These are phyloP conservation scores for Platalea minor DNA, from an alignment of 2,797 vertebrate genomes.

Conservation along the genomic window DNA sequence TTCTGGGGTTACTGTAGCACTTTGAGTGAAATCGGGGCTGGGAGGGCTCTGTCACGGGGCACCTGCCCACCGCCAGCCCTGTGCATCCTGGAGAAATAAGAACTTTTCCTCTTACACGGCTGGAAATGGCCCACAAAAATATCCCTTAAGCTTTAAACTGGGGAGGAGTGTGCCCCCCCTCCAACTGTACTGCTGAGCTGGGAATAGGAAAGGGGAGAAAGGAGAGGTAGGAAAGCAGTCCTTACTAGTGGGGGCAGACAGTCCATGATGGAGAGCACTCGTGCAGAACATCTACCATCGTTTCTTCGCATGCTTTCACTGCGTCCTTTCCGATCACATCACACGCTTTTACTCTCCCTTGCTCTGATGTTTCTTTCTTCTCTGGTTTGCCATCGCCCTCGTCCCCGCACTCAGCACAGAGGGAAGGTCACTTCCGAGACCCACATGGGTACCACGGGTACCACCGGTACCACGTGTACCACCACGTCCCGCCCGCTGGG, in stretches of 20 bases:
- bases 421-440: not conserved
- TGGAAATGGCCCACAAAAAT: not conserved
- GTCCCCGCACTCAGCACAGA: not conserved
- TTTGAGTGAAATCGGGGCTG: not conserved
- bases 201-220: not conserved
- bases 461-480: not conserved
- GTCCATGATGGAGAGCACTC: not conserved
- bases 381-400: not conserved
- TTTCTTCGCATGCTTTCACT: not conserved
- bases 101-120: not conserved
- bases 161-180: not conserved
- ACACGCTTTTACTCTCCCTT: not conserved
- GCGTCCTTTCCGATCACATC: not conserved
- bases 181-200: not conserved
- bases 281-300: not conserved
- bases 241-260: not conserved
- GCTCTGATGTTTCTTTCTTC: not conserved
- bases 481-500: rapidly evolving
- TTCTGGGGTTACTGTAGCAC: not conserved
- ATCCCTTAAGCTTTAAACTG: not conserved
- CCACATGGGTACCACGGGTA: not conserved
- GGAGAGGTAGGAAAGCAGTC: not conserved
- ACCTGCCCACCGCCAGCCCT: not conserved
- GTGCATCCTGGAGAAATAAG: not conserved
- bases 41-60: rapidly evolving